Conservation (phyloP, 2,113 vertebrate genomes). For the Microtus montanus region DNA sequence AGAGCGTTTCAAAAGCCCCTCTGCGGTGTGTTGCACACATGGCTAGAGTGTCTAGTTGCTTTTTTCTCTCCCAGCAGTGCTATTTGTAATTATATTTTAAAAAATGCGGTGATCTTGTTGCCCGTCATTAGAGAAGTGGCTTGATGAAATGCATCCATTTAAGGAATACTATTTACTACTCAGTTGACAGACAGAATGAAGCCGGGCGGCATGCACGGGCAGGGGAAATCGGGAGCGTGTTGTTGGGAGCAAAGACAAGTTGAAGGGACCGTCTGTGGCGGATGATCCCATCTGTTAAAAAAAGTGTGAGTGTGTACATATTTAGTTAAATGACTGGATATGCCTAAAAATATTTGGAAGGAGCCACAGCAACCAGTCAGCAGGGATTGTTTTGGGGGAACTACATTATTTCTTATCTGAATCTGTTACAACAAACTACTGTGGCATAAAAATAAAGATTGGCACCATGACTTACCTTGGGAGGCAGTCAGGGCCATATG, state of each 20-base stretch:
- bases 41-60: neutral
- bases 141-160: neutral
- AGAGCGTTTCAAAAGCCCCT: neutral
- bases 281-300: slow-evolving; percentile 40
- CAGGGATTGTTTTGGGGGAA: neutral
- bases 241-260: neutral
- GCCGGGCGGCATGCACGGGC: fast-evolving
- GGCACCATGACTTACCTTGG: neutral
- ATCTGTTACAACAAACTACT: slow-evolving; percentile 13
- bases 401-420: neutral
- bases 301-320: neutral
- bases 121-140: slow-evolving; percentile 13
- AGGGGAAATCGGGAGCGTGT: fast-evolving
- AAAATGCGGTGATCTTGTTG: slow-evolving; percentile 13
- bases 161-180: neutral
- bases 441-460: neutral
- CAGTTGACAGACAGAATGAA: neutral
- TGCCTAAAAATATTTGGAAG: slow-evolving; percentile 41
- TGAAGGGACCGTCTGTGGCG: neutral
- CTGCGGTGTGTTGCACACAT: neutral
- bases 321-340: slow-evolving; percentile 46
- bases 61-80: neutral
- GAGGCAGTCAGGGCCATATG: fast-evolving
- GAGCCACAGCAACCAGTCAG: neutral
- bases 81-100: slow-evolving; percentile 47